Evolutionary conservation across 2,113 vertebrate species (phyloP), one percentile per base, ranked within the genome.

Genomic region (Chloroceryle aenea): DNA sequence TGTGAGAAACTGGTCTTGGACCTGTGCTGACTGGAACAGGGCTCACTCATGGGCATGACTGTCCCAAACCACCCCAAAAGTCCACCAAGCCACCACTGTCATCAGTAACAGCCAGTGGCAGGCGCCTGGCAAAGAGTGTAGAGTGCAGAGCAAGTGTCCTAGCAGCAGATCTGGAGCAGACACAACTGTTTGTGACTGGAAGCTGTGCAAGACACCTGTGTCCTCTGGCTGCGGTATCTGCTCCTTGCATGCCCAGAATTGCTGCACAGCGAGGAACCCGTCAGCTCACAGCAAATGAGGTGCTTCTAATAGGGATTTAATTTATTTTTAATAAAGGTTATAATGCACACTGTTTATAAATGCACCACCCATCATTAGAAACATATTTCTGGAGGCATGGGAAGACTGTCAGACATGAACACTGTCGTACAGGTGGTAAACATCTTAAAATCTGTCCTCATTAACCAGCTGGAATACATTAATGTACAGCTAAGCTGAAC

Each of bases 381-480:
- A 78, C 58, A 8, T 74, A 61, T 77, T 97, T 93, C 50, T 96
- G 67, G 67, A 92, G 86, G 55, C 34, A 58, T 10, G 32, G 34
- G 27, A 74, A 67, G 48, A 40, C 59, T 92, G 48, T 89, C 27
- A 66, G 77, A 72, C 34, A 19, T 14, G 50, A 81, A 38, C 12
- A 19, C 55, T 91, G 34, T 68, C n/a, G 27, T 77, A 40, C 81
- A 90, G 91, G 94, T 92, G 79, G 56, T 62, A 81, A 86, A 90
- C 0, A 0, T 72, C 90, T 79, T 95, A n/a, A 87, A 59, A 89
- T 88, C 69, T 72, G n/a, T 73, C 42, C 69, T 79, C 43, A 55
- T 91, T 91, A 92, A 92, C 94, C 94, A 85, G 67, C 76, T 93
- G 92, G 80, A 93, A 78, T 50, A 56, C 42, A 56, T 85, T 79